Conservation (phyloP, 2,797 vertebrate genomes). For the Poecilia wingei region DNA sequence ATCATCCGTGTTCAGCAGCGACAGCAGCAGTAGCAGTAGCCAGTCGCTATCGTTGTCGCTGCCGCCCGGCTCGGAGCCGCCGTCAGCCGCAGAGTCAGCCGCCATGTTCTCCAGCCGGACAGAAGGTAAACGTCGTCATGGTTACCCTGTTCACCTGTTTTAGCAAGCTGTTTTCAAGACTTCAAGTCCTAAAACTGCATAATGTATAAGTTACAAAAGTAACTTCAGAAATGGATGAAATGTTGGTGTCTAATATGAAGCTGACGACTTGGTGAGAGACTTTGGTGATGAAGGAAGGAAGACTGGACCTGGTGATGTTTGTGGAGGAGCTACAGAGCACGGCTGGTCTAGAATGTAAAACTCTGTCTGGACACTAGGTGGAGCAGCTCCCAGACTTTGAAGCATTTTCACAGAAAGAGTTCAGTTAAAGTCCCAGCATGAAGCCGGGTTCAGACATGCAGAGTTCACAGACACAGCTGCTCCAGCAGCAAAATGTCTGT, state of each 20-base stretch:
- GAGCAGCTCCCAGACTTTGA: constrained; percentile 6
- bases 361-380: constrained; percentile 3
- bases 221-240: neutral
- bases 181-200: neutral
- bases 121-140: constrained; percentile 83
- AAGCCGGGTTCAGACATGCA: neutral
- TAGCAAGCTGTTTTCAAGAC: neutral
- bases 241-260: neutral
- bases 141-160: neutral
- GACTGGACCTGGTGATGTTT: constrained; percentile 13
- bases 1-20: constrained; percentile 88
- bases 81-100: constrained; percentile 86
- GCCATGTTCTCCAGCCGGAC: constrained; percentile 81
- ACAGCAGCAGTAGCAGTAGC: constrained; percentile 86
- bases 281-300: neutral
- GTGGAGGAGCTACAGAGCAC: constrained; percentile 8
- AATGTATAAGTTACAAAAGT: neutral
- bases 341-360: constrained; percentile 19
- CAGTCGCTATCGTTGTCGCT: constrained; percentile 83
- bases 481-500: neutral
- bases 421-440: constrained; percentile 5
- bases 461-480: neutral
- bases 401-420: constrained; percentile 6
- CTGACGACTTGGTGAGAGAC: neutral
- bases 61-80: constrained; percentile 83